Conservation (phyloP, 2,113 vertebrate species). For the Apodemus speciosus region DNA sequence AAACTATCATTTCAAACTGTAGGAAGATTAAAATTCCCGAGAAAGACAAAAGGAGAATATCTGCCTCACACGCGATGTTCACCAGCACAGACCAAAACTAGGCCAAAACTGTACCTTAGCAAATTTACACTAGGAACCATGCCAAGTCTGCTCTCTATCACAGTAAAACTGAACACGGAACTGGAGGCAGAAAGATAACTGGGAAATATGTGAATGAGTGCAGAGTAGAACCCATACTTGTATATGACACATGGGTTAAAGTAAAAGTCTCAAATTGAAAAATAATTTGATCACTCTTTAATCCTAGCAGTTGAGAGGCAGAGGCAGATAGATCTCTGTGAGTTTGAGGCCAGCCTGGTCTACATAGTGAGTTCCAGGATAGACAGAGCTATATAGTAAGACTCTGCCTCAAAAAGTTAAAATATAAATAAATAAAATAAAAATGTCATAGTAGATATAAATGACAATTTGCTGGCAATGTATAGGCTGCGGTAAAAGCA, state of each 20-base stretch:
- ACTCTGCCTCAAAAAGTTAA: not conserved
- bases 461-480: not conserved
- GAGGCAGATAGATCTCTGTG: not conserved
- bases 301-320: not conserved
- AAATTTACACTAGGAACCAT: not conserved
- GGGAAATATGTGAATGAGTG: not conserved
- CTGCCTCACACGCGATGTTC: not conserved
- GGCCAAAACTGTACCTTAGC: not conserved
- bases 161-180: not conserved
- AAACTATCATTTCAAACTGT: not conserved
- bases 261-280: not conserved
- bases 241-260: not conserved
- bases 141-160: not conserved
- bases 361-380: not conserved
- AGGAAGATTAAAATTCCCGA: not conserved
- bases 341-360: not conserved
- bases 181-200: not conserved
- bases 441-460: not conserved
- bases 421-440: not conserved
- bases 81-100: not conserved
- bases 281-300: not conserved
- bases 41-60: not conserved
- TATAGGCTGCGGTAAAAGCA: not conserved
- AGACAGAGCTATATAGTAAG: not conserved
- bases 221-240: not conserved